These are phyloP conservation scores for Acrocephalus arundinaceus DNA, from an alignment of 2,113 vertebrate species.

Conservation along the genomic window DNA sequence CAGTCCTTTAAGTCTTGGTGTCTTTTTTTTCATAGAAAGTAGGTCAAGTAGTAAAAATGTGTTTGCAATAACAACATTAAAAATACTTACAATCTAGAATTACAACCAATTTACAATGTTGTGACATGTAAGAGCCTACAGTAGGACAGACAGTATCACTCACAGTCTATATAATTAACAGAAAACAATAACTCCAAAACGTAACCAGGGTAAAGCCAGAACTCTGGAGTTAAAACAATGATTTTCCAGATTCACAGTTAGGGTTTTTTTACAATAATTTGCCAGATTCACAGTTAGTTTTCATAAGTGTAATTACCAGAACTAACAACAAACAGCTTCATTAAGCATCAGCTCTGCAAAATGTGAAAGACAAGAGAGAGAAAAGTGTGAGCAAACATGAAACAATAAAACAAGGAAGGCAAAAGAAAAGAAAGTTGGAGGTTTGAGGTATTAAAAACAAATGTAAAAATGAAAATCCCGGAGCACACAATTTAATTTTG, in stretches of 20 bases:
- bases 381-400: neutral
- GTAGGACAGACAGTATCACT: neutral
- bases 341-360: neutral
- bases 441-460: neutral
- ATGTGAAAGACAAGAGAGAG: neutral
- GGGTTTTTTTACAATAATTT: neutral
- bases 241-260: neutral
- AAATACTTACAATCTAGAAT: neutral
- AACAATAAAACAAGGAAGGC: neutral
- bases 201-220: neutral
- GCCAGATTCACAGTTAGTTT: neutral
- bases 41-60: neutral
- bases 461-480: neutral
- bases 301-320: neutral
- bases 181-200: neutral
- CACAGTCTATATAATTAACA: neutral
- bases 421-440: neutral
- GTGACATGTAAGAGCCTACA: neutral
- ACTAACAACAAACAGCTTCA: neutral
- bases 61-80: neutral
- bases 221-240: neutral
- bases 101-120: neutral
- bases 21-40: neutral
- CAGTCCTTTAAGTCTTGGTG: neutral
- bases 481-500: neutral